Percentiles rank a stretch among this genome's conserved stretches.
Conservation (phyloP, 2,113 vertebrate genomes). For the Rynchops niger region DNA sequence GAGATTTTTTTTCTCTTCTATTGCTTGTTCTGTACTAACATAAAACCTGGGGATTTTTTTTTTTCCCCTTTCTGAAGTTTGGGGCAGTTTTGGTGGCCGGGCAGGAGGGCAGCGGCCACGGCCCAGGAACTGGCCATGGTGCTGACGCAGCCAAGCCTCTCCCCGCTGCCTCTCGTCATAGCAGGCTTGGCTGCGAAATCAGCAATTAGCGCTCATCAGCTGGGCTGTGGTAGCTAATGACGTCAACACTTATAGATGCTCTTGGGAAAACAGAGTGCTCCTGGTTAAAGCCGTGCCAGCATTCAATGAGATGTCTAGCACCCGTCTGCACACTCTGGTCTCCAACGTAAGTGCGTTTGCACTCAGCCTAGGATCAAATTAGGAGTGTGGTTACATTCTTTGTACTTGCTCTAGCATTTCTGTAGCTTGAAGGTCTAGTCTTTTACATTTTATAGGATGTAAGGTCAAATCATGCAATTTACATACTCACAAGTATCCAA, state of each 20-base stretch:
- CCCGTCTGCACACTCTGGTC: fast-evolving
- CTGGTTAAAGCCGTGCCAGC: background rate
- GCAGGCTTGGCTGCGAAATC: fast-evolving
- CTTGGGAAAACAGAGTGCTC: fast-evolving
- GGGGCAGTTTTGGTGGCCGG: background rate
- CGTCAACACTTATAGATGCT: fast-evolving
- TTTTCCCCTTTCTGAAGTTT: background rate
- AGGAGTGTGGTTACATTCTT: background rate
- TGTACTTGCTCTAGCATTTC: background rate
- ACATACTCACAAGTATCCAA: background rate
- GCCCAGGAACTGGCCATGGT: slow-evolving; percentile 28
- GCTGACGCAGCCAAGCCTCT: background rate
- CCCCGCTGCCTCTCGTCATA: fast-evolving
- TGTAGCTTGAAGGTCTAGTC: background rate
- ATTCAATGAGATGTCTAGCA: fast-evolving
- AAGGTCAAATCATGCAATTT: background rate
- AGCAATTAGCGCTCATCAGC: background rate
- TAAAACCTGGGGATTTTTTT: background rate
- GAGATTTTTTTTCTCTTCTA: background rate
- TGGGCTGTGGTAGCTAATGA: fast-evolving
- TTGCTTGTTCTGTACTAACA: too few species aligned
- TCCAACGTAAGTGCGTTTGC: fast-evolving
- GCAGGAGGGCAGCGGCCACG: too few species aligned
- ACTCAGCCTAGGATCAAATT: fast-evolving
- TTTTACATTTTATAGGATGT: background rate